A percentile compares a stretch with the other conserved stretches of the same genome.
Evolutionary conservation across 2,113 vertebrate species (phyloP).

Genomic region (Pollachius pollachius): DNA sequence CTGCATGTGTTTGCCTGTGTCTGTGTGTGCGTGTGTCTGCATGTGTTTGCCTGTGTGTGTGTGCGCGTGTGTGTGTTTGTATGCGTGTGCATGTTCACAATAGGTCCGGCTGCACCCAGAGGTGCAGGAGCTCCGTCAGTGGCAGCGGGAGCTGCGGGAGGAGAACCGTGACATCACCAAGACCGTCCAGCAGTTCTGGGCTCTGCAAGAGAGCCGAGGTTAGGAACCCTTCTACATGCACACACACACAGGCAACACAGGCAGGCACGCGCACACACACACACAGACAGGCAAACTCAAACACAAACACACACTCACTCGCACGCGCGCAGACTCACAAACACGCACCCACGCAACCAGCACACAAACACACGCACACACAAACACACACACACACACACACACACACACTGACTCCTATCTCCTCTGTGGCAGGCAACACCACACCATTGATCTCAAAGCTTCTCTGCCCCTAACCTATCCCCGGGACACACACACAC

Average conservation of each 20-base stretch:
- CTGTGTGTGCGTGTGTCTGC: no score
- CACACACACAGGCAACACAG: constrained; percentile 1
- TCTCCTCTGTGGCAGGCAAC: no score
- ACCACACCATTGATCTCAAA: no score
- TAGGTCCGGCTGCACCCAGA: constrained; percentile 81
- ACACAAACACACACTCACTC: constrained; percentile 6
- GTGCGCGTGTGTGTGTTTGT: not conserved
- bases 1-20: no score
- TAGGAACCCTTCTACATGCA: constrained; percentile 12
- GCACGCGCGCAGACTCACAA: constrained; percentile 9
- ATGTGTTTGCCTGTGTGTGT: no score
- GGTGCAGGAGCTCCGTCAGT: constrained; percentile 87
- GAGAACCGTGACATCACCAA: constrained; percentile 70
- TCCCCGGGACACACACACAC: not conserved
- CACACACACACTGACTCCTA: not conserved
- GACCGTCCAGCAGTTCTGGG: constrained; percentile 82
- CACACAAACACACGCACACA: constrained; percentile 12
- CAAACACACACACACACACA: not conserved
- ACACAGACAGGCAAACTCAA: constrained; percentile 12
- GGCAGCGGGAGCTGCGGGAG: constrained; percentile 85
- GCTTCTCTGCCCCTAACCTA: no score
- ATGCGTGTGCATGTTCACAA: constrained; percentile 1
- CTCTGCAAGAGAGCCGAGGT: constrained; percentile 83
- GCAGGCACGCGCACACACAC: constrained; percentile 17
- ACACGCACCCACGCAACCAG: constrained; percentile 2